Base-by-base conservation (phyloP, 2,888 invertebrate species). In the Parnassius orleans region DNA sequence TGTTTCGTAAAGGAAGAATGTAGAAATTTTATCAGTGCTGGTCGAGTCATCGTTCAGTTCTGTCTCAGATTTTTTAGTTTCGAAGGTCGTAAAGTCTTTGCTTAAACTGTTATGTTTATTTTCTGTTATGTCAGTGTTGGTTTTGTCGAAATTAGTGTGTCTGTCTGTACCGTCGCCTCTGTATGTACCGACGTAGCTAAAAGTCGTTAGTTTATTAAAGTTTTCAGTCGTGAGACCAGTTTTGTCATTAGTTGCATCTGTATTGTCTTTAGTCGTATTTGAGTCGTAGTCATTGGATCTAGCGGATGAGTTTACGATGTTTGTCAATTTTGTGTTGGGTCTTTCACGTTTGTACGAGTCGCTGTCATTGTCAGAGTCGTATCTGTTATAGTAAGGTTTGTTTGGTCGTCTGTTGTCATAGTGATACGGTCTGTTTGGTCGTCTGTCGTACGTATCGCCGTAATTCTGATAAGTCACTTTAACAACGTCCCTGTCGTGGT, bases 401-500 rank as follows among this genome's bases (percentile, higher is more conserved):
- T 81, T 83, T 2, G 88, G 86, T 82, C 86, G 77, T 72, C 72
- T 71, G 52, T 80, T 79, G 66, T 88, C 81, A 67, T 83, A 83
- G 72, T 87, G 80, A 50, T 70, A 71, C 66, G 63, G 63, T 63
- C 63, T 33, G 59, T 59, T 69, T 1, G 72, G 72, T 69, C 71
- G 68, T 79, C 82, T 75, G 56, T 60, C 55, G 75, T 92, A 91
- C 19, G 90, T 91, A 66, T 92, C 88, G 67, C 88, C 90, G 50
- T 90, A 91, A 63, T 79, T 86, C 72, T 91, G 90, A 69, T 91
- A 90, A 42, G 90, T 92, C 64, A 90, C 90, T 80, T 90, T 90
- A 9, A 92, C 88, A 42, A 89, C 85, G 72, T 91, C 87, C 65
- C 78, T 76, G 72, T 92, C 86, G 65, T 82, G 69, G 65, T 82